These are phyloP conservation scores for Apamea sordens DNA, from an alignment of 2,888 invertebrate species.

Conservation along the genomic window DNA sequence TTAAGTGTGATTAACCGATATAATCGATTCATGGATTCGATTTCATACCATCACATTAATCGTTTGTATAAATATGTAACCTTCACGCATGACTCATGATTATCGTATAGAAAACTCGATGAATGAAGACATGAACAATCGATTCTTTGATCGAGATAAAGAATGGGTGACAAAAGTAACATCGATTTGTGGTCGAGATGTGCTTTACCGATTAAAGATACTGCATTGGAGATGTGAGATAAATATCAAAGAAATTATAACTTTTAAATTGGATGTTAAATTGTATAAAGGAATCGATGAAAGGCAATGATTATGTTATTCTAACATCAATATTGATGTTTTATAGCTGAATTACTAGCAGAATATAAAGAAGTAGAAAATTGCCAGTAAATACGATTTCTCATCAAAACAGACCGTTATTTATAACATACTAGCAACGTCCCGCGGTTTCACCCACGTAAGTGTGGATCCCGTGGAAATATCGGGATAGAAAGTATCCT, in stretches of 20 bases:
- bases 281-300: slow-evolving; percentile 8
- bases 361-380: background rate
- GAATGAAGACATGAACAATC: slow-evolving; percentile 72
- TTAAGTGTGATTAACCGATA: slow-evolving; percentile 42
- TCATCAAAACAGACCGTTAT: background rate
- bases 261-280: slow-evolving; percentile 24
- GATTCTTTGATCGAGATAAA: slow-evolving; percentile 69
- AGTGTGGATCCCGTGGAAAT: too few species aligned
- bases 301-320: slow-evolving; percentile 14
- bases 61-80: slow-evolving; percentile 65
- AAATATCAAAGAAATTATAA: slow-evolving; percentile 52
- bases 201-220: slow-evolving; percentile 66
- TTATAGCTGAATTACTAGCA: slow-evolving; percentile 3
- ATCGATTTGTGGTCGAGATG: slow-evolving; percentile 72
- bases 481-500: too few species aligned
- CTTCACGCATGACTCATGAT: slow-evolving; percentile 68
- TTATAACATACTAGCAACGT: background rate
- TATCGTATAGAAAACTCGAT: slow-evolving; percentile 57
- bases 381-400: slow-evolving; percentile 19
- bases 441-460: too few species aligned
- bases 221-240: slow-evolving; percentile 44
- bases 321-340: slow-evolving; percentile 12
- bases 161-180: slow-evolving; percentile 76
- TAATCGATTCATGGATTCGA: slow-evolving; percentile 62
- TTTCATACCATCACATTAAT: slow-evolving; percentile 58